phyloP scores from a whole-genome alignment of 2,888 invertebrate species.

The Dysmachus trigonus region DNA sequence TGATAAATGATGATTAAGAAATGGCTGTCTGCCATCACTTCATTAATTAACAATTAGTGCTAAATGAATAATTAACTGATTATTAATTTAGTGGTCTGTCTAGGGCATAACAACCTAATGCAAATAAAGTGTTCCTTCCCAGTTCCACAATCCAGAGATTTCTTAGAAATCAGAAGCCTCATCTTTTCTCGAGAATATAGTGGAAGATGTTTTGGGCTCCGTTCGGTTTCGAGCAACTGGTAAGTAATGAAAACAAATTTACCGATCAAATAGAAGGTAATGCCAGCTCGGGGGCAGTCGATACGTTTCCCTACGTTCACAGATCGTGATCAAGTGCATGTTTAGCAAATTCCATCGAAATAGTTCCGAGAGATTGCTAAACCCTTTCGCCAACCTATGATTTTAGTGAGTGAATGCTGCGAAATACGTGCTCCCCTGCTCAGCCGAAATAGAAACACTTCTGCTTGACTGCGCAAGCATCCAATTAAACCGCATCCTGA shows the following conservation, averaged over 20 bases:
- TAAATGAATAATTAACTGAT: too few species aligned
- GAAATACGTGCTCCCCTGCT: constrained; percentile 19
- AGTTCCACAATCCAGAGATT: background rate
- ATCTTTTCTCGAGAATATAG: background rate
- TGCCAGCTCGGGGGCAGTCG: background rate
- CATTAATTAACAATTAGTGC: too few species aligned
- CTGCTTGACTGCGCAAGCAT: constrained; percentile 42
- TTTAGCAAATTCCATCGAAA: constrained; percentile 39
- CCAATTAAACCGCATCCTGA: constrained; percentile 47
- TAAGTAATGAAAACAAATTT: constrained; percentile 9
- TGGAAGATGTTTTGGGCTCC: background rate
- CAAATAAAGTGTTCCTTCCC: background rate
- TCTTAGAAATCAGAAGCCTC: background rate
- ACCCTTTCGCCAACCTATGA: constrained; percentile 41
- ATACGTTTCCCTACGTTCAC: constrained; percentile 4
- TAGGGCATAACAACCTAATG: background rate
- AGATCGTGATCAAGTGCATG: constrained; percentile 31
- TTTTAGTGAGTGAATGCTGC: constrained; percentile 31
- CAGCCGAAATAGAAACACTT: constrained; percentile 44
- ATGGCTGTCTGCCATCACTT: too few species aligned
- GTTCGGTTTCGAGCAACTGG: background rate
- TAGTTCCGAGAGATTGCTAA: constrained; percentile 27
- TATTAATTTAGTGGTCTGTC: too few species aligned
- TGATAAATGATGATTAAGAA: too few species aligned
- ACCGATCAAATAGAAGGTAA: background rate